phyloP scores from a whole-genome alignment of 2,113 vertebrate genomes.

The Arizona elegans region DNA sequence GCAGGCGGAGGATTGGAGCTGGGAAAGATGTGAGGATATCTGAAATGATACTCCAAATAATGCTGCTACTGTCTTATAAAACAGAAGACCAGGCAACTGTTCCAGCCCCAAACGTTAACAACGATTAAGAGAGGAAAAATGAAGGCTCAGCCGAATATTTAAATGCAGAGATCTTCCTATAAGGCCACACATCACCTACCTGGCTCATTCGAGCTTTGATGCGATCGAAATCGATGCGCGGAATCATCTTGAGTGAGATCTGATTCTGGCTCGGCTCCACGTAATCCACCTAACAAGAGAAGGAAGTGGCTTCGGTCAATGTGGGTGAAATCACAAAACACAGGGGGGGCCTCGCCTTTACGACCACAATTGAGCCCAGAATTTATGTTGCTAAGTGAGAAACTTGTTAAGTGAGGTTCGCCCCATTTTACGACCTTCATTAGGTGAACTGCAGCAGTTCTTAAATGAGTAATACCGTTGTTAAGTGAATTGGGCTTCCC shows the following conservation, averaged over 20 bases:
- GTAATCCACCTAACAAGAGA: constrained; percentile 81
- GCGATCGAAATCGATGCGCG: constrained; percentile 89
- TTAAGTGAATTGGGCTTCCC: not conserved
- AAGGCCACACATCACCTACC: constrained; percentile 61
- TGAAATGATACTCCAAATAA: not conserved
- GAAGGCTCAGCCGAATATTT: too few relatives aligned
- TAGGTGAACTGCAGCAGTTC: not conserved
- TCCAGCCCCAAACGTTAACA: not conserved
- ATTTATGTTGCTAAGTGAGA: not conserved
- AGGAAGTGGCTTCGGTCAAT: not conserved
- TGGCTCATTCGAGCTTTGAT: constrained; percentile 95
- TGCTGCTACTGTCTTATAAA: not conserved
- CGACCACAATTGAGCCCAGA: not conserved
- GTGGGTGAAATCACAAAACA: not conserved
- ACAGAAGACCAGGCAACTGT: too few relatives aligned
- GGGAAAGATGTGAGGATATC: not conserved
- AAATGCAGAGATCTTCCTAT: not conserved
- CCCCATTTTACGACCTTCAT: not conserved
- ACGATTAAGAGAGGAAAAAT: not conserved
- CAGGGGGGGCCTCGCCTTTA: not conserved
- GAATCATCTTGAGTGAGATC: constrained; percentile 96
- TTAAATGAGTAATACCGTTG: not conserved
- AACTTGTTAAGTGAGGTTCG: not conserved
- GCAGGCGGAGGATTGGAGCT: not conserved
- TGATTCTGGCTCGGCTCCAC: constrained; percentile 96